These are phyloP conservation scores for Melospiza melodia DNA, from an alignment of 2,113 vertebrate genomes.

Conservation along the genomic window DNA sequence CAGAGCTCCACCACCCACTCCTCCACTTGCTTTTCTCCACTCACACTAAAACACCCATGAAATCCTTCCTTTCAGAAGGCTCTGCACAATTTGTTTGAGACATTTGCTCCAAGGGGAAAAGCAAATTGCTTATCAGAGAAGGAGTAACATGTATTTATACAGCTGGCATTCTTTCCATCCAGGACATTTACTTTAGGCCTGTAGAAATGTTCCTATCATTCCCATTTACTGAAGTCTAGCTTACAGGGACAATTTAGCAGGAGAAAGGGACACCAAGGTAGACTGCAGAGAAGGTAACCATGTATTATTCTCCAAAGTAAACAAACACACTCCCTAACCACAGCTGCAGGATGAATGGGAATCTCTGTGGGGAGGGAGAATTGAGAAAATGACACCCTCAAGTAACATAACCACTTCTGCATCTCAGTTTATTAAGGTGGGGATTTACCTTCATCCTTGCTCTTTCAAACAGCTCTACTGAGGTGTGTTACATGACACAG, in stretches of 20 bases:
- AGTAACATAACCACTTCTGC: neutral
- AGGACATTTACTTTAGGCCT: neutral
- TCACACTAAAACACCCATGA: rapidly evolving
- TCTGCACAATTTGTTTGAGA: neutral
- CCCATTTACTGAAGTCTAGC: neutral
- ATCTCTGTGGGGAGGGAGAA: neutral
- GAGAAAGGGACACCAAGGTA: neutral
- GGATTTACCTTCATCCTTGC: neutral
- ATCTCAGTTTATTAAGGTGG: neutral
- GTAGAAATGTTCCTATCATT: neutral
- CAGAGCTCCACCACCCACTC: neutral
- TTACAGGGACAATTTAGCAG: neutral
- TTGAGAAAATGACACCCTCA: neutral
- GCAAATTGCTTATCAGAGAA: neutral
- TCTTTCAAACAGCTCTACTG: neutral
- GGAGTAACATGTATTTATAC: neutral
- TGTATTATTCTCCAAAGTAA: neutral
- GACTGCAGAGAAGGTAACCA: neutral
- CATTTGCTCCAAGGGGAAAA: neutral
- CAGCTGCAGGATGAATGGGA: neutral
- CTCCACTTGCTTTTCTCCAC: neutral
- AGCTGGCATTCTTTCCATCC: neutral
- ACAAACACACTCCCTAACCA: neutral
- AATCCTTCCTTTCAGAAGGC: neutral
- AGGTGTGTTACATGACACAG: neutral